A percentile compares a stretch with the other conserved stretches of the same genome.
phyloP scores from a whole-genome alignment of 2,888 invertebrate species.

The Eurytoma adleriae region DNA sequence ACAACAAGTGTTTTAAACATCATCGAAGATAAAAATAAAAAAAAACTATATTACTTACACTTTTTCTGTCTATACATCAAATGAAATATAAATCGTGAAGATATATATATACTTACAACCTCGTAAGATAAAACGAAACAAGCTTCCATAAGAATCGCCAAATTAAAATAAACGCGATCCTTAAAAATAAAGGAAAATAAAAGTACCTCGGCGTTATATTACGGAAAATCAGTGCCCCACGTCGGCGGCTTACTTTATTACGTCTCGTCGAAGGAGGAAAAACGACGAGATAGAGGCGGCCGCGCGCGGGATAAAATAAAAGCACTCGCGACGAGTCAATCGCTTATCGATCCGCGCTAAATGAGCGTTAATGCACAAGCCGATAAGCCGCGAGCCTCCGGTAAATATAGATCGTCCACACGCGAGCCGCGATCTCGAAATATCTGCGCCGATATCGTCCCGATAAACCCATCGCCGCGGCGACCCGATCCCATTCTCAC shows the following conservation, averaged over 20 bases:
- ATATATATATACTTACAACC: no score
- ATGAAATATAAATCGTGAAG: no score
- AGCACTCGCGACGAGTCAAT: conserved; percentile 2
- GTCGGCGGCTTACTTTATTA: background rate
- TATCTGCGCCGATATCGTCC: conserved; percentile 25
- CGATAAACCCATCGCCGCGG: background rate
- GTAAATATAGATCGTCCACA: conserved; percentile 33
- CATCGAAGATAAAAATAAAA: conserved; percentile 3
- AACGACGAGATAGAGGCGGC: background rate
- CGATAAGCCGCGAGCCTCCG: conserved; percentile 28
- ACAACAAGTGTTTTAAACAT: no score
- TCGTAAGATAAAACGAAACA: no score
- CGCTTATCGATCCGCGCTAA: conserved; percentile 39
- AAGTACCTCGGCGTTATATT: background rate
- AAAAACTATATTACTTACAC: background rate
- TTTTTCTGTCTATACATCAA: background rate
- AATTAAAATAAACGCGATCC: no score
- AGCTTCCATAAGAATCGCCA: no score
- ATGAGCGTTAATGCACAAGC: conserved; percentile 28
- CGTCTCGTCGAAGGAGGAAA: background rate
- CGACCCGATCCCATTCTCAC: conserved; percentile 30
- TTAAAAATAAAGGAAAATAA: background rate
- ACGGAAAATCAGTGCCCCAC: no score
- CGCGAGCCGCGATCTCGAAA: conserved; percentile 37
- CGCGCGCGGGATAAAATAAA: conserved; percentile 15